Percentiles rank a stretch among this genome's conserved stretches.
Evolutionary conservation across 2,797 vertebrate genomes (phyloP).

Genomic region (Leptatherina wallacei): DNA sequence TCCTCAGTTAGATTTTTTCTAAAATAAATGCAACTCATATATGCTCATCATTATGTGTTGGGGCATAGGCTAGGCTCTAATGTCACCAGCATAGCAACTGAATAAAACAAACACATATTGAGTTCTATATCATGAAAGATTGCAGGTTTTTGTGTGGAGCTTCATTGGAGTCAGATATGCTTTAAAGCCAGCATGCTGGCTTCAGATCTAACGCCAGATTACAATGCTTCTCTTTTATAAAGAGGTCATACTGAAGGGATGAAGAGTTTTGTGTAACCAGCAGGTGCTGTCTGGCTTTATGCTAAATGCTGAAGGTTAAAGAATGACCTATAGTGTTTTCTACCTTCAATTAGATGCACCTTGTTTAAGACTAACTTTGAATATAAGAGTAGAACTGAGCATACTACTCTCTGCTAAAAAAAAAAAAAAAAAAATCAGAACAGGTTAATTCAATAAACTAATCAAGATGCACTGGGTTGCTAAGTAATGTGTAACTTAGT

Average conservation of each 20-base stretch:
- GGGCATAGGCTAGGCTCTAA: not conserved
- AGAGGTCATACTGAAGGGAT: not conserved
- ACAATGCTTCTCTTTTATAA: not conserved
- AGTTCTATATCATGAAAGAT: not conserved
- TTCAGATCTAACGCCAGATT: not conserved
- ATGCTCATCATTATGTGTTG: not conserved
- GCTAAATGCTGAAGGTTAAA: no score
- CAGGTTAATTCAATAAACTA: not conserved
- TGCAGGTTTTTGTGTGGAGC: not conserved
- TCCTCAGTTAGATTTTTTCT: not conserved
- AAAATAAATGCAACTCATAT: not conserved
- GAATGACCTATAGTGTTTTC: not conserved
- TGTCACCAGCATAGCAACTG: not conserved
- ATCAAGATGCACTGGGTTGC: constrained; percentile 21
- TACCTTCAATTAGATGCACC: not conserved
- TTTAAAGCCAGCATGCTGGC: not conserved
- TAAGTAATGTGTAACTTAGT: constrained; percentile 7
- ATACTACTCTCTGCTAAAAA: not conserved
- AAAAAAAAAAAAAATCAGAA: not conserved
- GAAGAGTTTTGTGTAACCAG: not conserved
- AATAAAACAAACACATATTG: not conserved
- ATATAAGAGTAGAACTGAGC: not conserved
- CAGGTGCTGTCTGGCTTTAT: not conserved
- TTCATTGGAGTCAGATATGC: not conserved
- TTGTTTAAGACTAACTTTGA: not conserved